Evolutionary conservation across 2,888 invertebrate species (phyloP).

Genomic region (Synergus umbraculus): DNA sequence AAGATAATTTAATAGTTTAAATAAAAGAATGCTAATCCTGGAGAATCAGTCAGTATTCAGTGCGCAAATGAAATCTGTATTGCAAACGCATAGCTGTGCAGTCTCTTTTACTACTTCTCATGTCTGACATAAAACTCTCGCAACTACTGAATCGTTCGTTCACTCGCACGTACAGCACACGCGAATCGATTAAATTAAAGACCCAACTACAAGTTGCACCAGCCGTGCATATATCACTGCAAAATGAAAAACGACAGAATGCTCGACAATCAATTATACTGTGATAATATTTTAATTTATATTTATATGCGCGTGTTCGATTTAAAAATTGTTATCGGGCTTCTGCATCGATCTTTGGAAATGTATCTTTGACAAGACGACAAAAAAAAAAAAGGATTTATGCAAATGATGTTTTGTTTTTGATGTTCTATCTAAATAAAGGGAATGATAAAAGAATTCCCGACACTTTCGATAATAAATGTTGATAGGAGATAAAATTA

Average conservation of each 20-base stretch:
- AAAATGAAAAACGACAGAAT: constrained; percentile 26
- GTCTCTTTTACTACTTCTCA: constrained; percentile 31
- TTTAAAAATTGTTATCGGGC: neutral
- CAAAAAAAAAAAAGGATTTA: neutral
- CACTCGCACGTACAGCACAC: constrained; percentile 1
- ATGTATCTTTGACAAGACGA: neutral
- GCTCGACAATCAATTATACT: constrained; percentile 30
- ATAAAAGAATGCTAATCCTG: neutral
- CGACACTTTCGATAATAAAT: too few species aligned
- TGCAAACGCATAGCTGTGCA: neutral
- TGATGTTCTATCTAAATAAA: too few species aligned
- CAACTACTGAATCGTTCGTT: constrained; percentile 25
- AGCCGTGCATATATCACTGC: constrained; percentile 30
- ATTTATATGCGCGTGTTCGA: constrained; percentile 15
- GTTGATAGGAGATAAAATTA: too few species aligned
- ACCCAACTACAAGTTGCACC: constrained; percentile 14
- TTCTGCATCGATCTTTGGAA: neutral
- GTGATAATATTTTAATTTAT: constrained; percentile 26
- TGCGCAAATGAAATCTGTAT: neutral
- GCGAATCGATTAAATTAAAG: constrained; percentile 2
- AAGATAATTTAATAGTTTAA: neutral
- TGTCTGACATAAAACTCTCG: constrained; percentile 37
- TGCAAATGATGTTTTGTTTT: too few species aligned
- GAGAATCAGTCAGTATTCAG: neutral
- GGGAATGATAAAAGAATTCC: too few species aligned